phyloP scores from a whole-genome alignment of 2,888 invertebrate genomes.

The Carabus problematicus region DNA sequence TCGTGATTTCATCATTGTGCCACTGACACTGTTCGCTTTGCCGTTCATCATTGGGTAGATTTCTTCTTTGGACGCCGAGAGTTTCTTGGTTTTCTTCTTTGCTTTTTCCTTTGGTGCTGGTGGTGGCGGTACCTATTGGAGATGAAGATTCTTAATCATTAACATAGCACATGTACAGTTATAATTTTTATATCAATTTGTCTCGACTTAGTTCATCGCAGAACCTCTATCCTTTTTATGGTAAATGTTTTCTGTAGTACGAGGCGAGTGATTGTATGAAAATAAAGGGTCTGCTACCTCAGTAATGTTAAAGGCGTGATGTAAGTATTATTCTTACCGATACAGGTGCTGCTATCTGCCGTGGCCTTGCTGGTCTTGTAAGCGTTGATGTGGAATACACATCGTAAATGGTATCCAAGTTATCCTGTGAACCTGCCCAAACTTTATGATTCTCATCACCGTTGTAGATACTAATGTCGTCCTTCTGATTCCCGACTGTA shows the following conservation, averaged over 20 bases:
- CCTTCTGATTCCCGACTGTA: conserved; percentile 67
- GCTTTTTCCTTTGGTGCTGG: conserved; percentile 74
- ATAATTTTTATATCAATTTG: too few species aligned
- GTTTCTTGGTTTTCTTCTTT: conserved; percentile 68
- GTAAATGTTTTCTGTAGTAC: too few species aligned
- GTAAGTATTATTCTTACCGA: conserved; percentile 61
- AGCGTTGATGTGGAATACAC: conserved; percentile 66
- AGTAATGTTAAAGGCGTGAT: not conserved
- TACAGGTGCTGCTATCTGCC: conserved; percentile 81
- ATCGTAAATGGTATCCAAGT: conserved; percentile 76
- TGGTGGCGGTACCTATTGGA: conserved; percentile 71
- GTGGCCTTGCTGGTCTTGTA: conserved; percentile 74
- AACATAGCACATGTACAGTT: too few species aligned
- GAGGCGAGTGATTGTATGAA: not conserved
- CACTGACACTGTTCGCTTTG: conserved; percentile 57
- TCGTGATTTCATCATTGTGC: conserved; percentile 60
- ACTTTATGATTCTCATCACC: conserved; percentile 95
- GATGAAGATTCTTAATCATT: too few species aligned
- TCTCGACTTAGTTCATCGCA: too few species aligned
- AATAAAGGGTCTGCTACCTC: too few species aligned
- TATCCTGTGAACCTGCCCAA: conserved; percentile 84
- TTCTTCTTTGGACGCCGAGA: conserved; percentile 67
- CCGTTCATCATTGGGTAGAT: conserved; percentile 64
- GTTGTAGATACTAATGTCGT: conserved; percentile 84
- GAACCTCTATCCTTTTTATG: too few species aligned